These are phyloP conservation scores for Sarcophaga caerulescens DNA, from an alignment of 2,888 invertebrate species.

Conservation along the genomic window DNA sequence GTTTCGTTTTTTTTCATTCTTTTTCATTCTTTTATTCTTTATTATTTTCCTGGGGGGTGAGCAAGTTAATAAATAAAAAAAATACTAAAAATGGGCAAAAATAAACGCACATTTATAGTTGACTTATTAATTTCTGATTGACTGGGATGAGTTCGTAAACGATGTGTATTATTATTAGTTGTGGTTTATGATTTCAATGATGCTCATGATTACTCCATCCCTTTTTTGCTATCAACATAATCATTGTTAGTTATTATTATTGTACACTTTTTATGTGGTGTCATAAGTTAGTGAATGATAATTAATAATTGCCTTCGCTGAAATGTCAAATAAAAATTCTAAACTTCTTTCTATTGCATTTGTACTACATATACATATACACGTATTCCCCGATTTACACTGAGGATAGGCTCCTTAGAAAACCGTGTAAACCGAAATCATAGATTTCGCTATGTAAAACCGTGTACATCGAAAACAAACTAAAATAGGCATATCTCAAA, in stretches of 20 bases:
- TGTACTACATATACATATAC: no score
- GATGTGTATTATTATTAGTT: slow-evolving; percentile 64
- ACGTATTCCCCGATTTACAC: no score
- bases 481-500: no score
- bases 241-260: slow-evolving; percentile 54
- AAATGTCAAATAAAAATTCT: no score
- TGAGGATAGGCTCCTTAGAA: no score
- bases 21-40: slow-evolving; percentile 41
- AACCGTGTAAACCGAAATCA: no score
- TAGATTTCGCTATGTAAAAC: no score
- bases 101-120: slow-evolving; percentile 66
- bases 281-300: background rate
- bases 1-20: background rate
- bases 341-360: no score
- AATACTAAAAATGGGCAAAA: slow-evolving; percentile 42
- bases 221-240: slow-evolving; percentile 28
- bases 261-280: background rate
- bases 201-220: slow-evolving; percentile 44
- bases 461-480: no score
- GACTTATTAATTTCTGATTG: slow-evolving; percentile 75
- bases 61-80: slow-evolving; percentile 46
- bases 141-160: slow-evolving; percentile 69
- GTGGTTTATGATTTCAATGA: slow-evolving; percentile 60
- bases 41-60: slow-evolving; percentile 73
- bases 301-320: no score